Evolutionary conservation across 2,888 invertebrate genomes (phyloP), one percentile per base, ranked within the genome.

Genomic region (Drosophila merina): DNA sequence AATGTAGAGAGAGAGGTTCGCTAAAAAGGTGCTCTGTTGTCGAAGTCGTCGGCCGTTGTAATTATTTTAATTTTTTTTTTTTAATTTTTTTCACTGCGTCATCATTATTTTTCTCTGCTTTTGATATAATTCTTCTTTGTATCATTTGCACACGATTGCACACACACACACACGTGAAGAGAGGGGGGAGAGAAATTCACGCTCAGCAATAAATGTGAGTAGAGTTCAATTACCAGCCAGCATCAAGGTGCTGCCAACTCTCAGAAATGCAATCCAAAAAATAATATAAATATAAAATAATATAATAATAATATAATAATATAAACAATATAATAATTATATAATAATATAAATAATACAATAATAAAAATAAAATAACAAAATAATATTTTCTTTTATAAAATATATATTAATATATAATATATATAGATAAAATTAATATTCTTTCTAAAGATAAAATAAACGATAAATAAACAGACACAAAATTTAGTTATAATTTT

Each of bases 21-120:
- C 33, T 42, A 50, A 62, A 58, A 50, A 62, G 62, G 60, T 63
- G 60, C 47, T 67, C 75, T 20, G 30, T 67, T 71, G 72, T 80
- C 82, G 70, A 76, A 74, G 69, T 68, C 78, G 74, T 69, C 79
- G 74, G 78, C 85, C 82, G 78, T 84, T 84, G 84, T 84, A 84
- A 84, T 84, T 84, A 84, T 84, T 84, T 87, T 82, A 85, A 86
- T 84, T 85, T 48, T 58, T 62, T 62, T 36, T 33, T 36, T 62
- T 8, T 77, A 77, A 77, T 72, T 82, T 81, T 81, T 82, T 85
- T 85, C 79, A 79, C 83, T 87, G 87, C 85, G 85, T 85, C 85
- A 85, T 87, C 87, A 85, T 85, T 87, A 85, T 85, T 85, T 85
- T 85, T 80, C 75, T 86, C 85, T 55, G 79, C 83, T 76, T 86